Evolutionary conservation across 2,797 vertebrate species (phyloP), one percentile per base, ranked within the genome.

Genomic region (Mastacembelus armatus): DNA sequence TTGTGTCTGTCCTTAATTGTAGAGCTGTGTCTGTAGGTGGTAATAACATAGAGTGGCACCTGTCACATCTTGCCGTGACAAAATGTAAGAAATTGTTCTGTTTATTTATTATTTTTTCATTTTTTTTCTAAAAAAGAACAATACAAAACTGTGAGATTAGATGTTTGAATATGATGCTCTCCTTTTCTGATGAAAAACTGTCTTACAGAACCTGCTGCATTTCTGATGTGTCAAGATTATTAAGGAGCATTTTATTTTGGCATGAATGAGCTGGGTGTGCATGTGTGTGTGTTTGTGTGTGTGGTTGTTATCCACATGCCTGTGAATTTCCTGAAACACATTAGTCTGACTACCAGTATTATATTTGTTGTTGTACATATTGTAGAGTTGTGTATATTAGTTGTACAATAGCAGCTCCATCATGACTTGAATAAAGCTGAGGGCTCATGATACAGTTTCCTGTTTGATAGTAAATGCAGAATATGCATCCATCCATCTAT

Each of bases 351-450:
- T 43, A 74, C 55, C 29, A 45, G 29, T 50, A 36, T 71, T 72
- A 19, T 89, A 61, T 65, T 76, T 75, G 82, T 85, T 74, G 81
- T 86, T 90, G 89, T 91, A 89, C 76, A 90, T 87, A 86, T 29
- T 78, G 68, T 87, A 90, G 88, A 77, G 71, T 67, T 77, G 73
- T 89, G 81, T 88, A 83, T 60, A 88, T 81, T 88, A 85, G 88
- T 11, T 88, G 81, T 88, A 85, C 74, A 45, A 87, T 81, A 86
- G 60, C 65, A 77, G 69, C 78, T 74, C 66, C 65, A 63, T 83
- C 71, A 85, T 85, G 80, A 89, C 83, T 87, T 87, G 87, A 89
- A 91, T 87, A 84, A 89, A 89, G 63, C 38, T 69, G 78, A 82
- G 74, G 56, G 74, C 68, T 77, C 56, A 60, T 71, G 67, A 73